Conservation (phyloP, 2,888 invertebrate genomes). For the Ennomos erosarius region DNA sequence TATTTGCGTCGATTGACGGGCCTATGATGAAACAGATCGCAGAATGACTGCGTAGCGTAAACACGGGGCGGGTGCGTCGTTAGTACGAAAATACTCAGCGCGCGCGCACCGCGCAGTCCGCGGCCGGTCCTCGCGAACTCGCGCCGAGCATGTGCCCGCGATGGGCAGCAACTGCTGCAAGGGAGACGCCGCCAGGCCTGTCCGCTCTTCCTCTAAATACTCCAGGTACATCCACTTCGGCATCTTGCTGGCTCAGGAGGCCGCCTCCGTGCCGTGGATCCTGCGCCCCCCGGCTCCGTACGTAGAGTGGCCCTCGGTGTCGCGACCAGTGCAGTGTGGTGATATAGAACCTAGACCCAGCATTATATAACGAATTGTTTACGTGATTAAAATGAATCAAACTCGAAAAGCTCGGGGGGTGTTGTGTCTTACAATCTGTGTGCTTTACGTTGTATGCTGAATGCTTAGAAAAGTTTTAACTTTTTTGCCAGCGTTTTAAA, state of each 20-base stretch:
- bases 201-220: slow-evolving; percentile 78
- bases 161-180: slow-evolving; percentile 87
- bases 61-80: slow-evolving; percentile 68
- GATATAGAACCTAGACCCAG: slow-evolving; percentile 5
- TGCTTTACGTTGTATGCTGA: slow-evolving; percentile 31
- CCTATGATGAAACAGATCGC: slow-evolving; percentile 42
- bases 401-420: slow-evolving; percentile 5
- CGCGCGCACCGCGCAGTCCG: slow-evolving; percentile 63
- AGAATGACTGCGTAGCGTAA: slow-evolving; percentile 47
- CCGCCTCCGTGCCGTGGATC: slow-evolving; percentile 66
- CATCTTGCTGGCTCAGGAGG: slow-evolving; percentile 68
- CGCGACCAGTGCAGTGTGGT: slow-evolving; percentile 47
- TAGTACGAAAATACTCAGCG: slow-evolving; percentile 68
- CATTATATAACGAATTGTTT: slow-evolving; percentile 40
- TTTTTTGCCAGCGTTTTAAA: too few species aligned
- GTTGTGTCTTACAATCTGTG: slow-evolving; percentile 31
- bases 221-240: slow-evolving; percentile 79
- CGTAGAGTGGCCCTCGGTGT: slow-evolving; percentile 54
- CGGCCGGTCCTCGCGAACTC: slow-evolving; percentile 69
- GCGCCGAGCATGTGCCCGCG: slow-evolving; percentile 70
- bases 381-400: slow-evolving; percentile 27
- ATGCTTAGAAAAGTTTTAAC: slow-evolving; percentile 11
- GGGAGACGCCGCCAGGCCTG: slow-evolving; percentile 79
- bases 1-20: slow-evolving; percentile 43
- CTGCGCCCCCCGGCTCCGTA: slow-evolving; percentile 65